phyloP scores from a whole-genome alignment of 2,797 vertebrate species.

The Gymnodraco acuticeps region DNA sequence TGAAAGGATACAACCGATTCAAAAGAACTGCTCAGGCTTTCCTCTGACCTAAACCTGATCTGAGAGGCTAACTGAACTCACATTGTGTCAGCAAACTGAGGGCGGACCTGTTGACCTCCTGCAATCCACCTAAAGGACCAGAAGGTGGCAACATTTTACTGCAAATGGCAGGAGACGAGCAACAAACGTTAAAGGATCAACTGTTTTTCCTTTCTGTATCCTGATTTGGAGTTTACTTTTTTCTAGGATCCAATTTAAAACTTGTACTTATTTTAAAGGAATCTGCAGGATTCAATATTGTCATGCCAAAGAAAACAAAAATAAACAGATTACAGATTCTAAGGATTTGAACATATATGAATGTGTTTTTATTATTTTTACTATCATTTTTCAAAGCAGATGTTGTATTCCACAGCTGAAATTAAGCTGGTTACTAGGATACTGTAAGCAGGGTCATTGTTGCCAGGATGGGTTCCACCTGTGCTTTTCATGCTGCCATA shows the following conservation, averaged over 20 bases:
- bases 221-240: constrained; percentile 2
- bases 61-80: neutral
- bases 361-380: neutral
- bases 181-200: constrained; percentile 20
- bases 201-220: constrained; percentile 1
- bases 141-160: constrained; percentile 64
- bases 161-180: constrained; percentile 8
- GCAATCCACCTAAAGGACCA: constrained; percentile 49
- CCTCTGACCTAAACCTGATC: neutral
- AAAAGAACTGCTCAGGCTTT: constrained; percentile 1
- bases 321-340: neutral
- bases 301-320: constrained; percentile 11
- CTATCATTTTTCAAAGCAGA: neutral
- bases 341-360: neutral
- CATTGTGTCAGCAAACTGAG: neutral
- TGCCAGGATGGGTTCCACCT: neutral
- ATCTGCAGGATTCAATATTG: neutral
- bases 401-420: neutral
- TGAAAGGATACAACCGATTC: neutral
- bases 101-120: constrained; percentile 2
- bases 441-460: neutral
- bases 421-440: neutral
- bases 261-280: too few species aligned
- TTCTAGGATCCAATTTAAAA: neutral
- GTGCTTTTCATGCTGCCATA: neutral